Percentiles rank a stretch among this genome's conserved stretches.
phyloP scores from a whole-genome alignment of 2,797 vertebrate genomes.

The Falco naumanni region DNA sequence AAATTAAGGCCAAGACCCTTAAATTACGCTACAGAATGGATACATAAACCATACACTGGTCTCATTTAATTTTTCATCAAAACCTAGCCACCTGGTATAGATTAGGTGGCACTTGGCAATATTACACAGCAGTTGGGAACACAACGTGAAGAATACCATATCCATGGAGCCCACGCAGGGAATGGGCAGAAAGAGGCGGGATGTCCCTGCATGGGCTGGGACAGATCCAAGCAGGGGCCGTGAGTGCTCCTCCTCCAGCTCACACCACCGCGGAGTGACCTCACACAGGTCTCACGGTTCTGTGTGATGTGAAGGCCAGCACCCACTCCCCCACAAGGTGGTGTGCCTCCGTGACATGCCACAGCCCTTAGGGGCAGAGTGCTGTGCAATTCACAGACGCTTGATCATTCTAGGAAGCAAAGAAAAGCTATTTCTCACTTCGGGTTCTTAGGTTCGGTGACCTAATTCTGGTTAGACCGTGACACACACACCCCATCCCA shows the following conservation, averaged over 20 bases:
- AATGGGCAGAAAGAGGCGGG: background rate
- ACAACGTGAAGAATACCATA: background rate
- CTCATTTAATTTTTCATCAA: conserved; percentile 34
- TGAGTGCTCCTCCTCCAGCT: background rate
- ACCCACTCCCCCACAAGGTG: fast-evolving
- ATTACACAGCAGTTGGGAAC: background rate
- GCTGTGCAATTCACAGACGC: background rate
- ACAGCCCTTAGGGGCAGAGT: background rate
- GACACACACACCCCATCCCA: background rate
- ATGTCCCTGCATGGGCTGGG: background rate
- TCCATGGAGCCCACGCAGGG: background rate
- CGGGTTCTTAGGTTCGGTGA: background rate
- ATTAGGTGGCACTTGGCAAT: conserved; percentile 20
- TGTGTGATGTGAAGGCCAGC: background rate
- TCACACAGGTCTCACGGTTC: background rate
- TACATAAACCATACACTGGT: background rate
- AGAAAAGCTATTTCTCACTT: conserved; percentile 13
- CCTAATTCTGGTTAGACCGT: background rate
- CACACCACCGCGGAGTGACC: background rate
- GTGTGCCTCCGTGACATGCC: background rate
- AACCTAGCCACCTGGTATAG: conserved; percentile 36
- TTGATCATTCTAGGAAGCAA: background rate
- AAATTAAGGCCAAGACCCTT: conserved; percentile 18
- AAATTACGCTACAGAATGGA: conserved; percentile 26
- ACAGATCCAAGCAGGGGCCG: background rate